Base-by-base conservation (phyloP, 2,113 vertebrate genomes). In the Psittacara wagleri region DNA sequence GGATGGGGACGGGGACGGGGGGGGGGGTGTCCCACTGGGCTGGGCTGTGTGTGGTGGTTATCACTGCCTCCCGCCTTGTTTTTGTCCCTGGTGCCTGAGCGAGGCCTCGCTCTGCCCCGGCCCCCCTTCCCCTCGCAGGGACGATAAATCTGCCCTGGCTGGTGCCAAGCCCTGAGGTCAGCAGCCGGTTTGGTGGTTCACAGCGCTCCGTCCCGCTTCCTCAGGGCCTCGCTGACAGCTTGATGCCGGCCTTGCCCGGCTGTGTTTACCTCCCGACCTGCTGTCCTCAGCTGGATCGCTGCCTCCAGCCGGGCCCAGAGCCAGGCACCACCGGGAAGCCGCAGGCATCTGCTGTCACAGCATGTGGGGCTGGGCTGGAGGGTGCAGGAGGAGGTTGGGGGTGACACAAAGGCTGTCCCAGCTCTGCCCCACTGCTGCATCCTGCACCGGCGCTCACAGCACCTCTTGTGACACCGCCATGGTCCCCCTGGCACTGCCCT, bases 391-490 rank as follows among this genome's bases (percentile, higher is more conserved):
- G 37, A 35, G 19, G 14, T 25, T 67, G 1, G 3, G 17, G 68
- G 25, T 0, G 6, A 63, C 28, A 43, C 11, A 33, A 28, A 63
- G 31, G 31, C 39, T 52, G 28, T 62, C 22, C 20, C 25, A 39
- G 16, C 11, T 10, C 16, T 68, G 62, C 29, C 37, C 44, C 10
- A 0, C 39, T 44, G 80, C 37, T 6, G 4, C 27, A 35, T 39
- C 59, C 35, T 31, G 70, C 35, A 1, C 64, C 29, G 18, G 25
- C 10, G 20, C 41, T 83, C 44, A 4, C 31, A 8, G 83, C 73
- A 51, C 27, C 31, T 31, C 55, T 43, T 0, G 1, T 41, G 67
- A 33, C 48, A 37, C 35, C 1, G 0, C 11, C 13, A 22, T 0
- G 3, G 9, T 39, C 12, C 19, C 61, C 14, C 54, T 84, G 82